These are phyloP conservation scores for Brevimyrus niger DNA, from an alignment of 2,113 vertebrate species.

Conservation along the genomic window DNA sequence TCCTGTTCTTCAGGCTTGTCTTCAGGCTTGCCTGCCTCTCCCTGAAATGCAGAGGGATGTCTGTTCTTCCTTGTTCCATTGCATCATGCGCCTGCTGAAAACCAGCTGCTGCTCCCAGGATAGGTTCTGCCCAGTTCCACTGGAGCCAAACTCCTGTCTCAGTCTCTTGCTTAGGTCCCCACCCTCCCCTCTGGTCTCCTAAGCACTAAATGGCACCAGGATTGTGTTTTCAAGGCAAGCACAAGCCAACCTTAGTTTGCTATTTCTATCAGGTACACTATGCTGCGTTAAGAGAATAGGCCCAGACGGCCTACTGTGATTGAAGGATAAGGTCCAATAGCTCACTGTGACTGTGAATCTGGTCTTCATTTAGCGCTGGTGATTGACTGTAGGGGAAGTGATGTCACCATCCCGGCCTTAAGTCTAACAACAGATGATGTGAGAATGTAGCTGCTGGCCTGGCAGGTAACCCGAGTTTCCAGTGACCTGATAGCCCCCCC, in stretches of 20 bases:
- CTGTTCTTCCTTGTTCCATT: background rate
- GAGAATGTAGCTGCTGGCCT: background rate
- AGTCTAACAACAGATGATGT: background rate
- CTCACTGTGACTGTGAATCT: background rate
- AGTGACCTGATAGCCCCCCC: background rate
- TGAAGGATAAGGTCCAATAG: background rate
- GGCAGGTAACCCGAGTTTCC: conserved; percentile 2
- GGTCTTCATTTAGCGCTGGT: background rate
- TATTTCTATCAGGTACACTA: background rate
- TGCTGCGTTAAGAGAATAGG: background rate
- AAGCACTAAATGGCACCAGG: background rate
- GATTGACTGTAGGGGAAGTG: background rate
- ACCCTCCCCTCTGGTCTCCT: background rate
- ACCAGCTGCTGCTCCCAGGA: background rate
- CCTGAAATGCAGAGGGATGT: background rate
- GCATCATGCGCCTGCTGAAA: background rate
- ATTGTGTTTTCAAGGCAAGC: background rate
- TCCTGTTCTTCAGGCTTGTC: background rate
- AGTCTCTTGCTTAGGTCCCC: background rate
- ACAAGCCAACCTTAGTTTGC: background rate
- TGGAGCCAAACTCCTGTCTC: background rate
- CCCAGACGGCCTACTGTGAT: background rate
- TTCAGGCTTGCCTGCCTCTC: background rate
- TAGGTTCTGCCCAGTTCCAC: background rate
- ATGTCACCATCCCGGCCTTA: background rate